phyloP scores from a whole-genome alignment of 2,113 vertebrate genomes.

The Procavia capensis region DNA sequence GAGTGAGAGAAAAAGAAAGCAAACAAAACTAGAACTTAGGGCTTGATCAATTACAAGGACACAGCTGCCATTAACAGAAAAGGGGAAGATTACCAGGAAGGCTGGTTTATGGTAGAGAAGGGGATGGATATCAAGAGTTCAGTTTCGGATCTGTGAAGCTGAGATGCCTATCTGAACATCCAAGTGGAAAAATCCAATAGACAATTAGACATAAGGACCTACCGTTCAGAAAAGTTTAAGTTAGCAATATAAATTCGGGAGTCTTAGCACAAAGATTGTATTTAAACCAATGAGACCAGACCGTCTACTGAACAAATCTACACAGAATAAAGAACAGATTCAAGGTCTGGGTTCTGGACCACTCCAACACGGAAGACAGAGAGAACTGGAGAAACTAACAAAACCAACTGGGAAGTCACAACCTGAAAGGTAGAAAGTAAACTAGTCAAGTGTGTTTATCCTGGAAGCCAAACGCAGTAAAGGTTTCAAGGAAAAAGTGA shows the following conservation, averaged over 20 bases:
- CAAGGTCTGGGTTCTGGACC: neutral
- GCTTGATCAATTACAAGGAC: neutral
- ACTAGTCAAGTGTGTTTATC: neutral
- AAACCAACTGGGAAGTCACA: neutral
- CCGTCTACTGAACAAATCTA: neutral
- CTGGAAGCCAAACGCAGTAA: slow-evolving; percentile 10
- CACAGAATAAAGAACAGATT: neutral
- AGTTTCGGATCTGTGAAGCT: neutral
- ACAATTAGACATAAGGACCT: neutral
- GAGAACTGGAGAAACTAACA: neutral
- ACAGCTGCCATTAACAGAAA: neutral
- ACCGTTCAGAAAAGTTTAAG: neutral
- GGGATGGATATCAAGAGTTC: neutral
- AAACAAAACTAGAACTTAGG: neutral
- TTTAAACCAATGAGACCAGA: neutral
- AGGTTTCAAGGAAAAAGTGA: no score
- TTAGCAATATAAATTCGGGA: neutral
- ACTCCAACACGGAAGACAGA: neutral
- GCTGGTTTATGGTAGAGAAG: neutral
- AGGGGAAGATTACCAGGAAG: neutral
- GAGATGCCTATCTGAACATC: neutral
- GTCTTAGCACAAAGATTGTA: neutral
- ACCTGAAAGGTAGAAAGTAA: neutral
- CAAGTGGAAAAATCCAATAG: neutral
- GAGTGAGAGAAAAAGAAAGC: neutral